Conservation (phyloP, 1,140 invertebrate genomes). For the Tetragnatha versicolor region DNA sequence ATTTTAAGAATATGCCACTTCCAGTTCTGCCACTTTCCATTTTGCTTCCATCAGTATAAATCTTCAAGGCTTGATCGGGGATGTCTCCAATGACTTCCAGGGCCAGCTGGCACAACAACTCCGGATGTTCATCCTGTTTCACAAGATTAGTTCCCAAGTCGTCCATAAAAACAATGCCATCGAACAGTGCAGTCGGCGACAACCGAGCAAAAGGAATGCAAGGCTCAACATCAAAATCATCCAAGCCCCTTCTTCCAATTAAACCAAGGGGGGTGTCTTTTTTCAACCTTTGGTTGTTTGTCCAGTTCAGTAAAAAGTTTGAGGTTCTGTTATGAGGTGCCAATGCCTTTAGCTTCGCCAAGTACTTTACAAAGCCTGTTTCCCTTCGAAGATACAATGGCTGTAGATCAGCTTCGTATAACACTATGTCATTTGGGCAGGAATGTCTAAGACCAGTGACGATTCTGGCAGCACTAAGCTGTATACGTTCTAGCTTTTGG, state of each 20-base stretch:
- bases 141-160: constrained; percentile 1
- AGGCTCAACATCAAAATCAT: background rate
- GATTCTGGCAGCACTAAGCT: constrained; percentile 21
- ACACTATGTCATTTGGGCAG: background rate
- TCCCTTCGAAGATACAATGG: background rate
- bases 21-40: too few relatives aligned
- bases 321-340: background rate
- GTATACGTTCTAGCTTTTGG: background rate
- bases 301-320: constrained; percentile 1
- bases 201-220: background rate
- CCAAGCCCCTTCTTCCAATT: background rate
- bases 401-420: background rate
- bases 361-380: background rate
- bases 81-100: too few relatives aligned
- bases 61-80: too few relatives aligned
- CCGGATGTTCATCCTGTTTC: background rate
- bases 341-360: background rate
- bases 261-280: constrained; percentile 12
- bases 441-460: too few relatives aligned
- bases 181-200: background rate
- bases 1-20: too few relatives aligned
- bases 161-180: too few relatives aligned
- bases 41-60: too few relatives aligned
- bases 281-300: constrained; percentile 6
- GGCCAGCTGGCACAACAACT: too few relatives aligned